These are phyloP conservation scores for Thamnaconus septentrionalis DNA, from an alignment of 2,113 vertebrate species.

Conservation along the genomic window DNA sequence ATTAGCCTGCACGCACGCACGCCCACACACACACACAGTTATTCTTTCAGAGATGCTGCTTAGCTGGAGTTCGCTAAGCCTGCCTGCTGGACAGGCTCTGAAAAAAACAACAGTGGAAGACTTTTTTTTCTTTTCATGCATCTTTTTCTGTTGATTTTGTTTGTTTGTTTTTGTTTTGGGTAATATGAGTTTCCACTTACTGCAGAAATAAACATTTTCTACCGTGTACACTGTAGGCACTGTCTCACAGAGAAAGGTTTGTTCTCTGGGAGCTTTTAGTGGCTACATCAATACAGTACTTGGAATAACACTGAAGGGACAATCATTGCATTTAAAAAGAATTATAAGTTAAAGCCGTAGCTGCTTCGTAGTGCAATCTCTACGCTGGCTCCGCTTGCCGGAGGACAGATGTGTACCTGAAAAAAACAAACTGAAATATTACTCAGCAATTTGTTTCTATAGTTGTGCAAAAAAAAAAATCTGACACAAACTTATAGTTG, in stretches of 20 bases:
- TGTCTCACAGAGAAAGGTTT: conserved; percentile 27
- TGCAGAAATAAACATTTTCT: conserved; percentile 46
- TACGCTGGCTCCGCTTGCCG: conserved; percentile 16
- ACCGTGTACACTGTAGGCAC: conserved; percentile 7
- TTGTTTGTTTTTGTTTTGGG: conserved; percentile 23
- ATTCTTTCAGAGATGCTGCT: background rate
- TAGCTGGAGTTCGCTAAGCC: conserved; percentile 42
- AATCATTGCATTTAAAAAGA: conserved; percentile 59
- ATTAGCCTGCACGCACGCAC: background rate
- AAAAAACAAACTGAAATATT: conserved; percentile 11
- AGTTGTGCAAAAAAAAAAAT: background rate
- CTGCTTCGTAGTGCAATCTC: conserved; percentile 43
- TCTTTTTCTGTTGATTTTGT: conserved; percentile 22
- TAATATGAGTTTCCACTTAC: conserved; percentile 46
- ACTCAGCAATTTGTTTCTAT: too few relatives aligned
- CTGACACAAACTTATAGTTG: background rate
- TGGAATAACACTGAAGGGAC: conserved; percentile 67
- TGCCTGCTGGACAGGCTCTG: conserved; percentile 11
- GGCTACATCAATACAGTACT: conserved; percentile 67
- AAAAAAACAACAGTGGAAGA: conserved; percentile 54
- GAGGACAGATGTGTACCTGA: conserved; percentile 37
- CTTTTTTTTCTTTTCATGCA: conserved; percentile 57
- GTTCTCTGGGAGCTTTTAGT: conserved; percentile 36
- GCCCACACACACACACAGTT: background rate
- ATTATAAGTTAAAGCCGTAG: conserved; percentile 35